Conservation (phyloP, 2,797 vertebrate genomes). For the Agapornis canus region DNA sequence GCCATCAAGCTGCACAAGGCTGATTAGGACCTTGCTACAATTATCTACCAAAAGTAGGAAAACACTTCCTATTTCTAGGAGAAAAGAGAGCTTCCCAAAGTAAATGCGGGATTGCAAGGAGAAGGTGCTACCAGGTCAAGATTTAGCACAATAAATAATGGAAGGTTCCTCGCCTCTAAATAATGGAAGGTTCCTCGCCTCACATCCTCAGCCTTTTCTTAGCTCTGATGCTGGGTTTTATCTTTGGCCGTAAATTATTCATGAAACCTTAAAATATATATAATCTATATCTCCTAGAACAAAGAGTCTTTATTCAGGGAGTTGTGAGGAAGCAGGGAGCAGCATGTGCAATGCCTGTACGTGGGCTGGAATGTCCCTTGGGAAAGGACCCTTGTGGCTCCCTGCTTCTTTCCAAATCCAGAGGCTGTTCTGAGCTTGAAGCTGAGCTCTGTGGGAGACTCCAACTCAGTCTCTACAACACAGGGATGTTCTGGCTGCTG, state of each 20-base stretch:
- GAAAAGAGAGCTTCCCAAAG: neutral
- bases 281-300: conserved; percentile 60
- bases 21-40: neutral
- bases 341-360: neutral
- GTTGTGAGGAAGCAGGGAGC: neutral
- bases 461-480: neutral
- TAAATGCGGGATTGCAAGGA: neutral
- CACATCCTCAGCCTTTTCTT: neutral
- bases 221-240: conserved; percentile 54
- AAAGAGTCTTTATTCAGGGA: conserved; percentile 58
- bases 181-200: conserved; percentile 17
- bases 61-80: neutral
- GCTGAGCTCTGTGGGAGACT: neutral
- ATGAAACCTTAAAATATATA: conserved; percentile 72
- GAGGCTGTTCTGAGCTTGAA: conserved; percentile 44
- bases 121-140: conserved; percentile 23
- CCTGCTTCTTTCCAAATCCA: conserved; percentile 62
- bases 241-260: conserved; percentile 76
- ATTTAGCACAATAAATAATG: conserved; percentile 52
- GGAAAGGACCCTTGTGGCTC: conserved; percentile 26
- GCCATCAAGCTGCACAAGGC: neutral
- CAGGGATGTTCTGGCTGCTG: neutral
- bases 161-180: conserved; percentile 25
- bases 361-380: conserved; percentile 9
- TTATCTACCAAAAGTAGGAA: neutral